phyloP scores from a whole-genome alignment of 2,888 invertebrate species.

The Chesias legatella region DNA sequence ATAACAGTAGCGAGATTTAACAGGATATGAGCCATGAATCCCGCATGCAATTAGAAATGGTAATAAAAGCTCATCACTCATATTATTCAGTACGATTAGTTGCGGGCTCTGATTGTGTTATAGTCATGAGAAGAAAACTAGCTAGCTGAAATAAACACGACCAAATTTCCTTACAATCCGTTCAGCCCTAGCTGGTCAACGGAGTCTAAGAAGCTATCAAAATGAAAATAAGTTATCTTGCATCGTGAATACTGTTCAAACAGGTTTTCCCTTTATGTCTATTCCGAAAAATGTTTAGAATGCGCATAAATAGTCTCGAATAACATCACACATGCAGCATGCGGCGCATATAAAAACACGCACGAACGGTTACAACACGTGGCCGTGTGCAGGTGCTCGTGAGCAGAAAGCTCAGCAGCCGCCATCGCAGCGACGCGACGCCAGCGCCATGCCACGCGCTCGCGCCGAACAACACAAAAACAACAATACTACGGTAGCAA shows the following conservation, averaged over 20 bases:
- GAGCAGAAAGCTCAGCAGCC: conserved; percentile 33
- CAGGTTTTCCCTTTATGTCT: conserved; percentile 24
- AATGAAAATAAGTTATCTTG: conserved; percentile 16
- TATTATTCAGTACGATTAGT: conserved; percentile 12
- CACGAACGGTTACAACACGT: conserved; percentile 36
- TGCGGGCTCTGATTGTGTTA: conserved; percentile 1
- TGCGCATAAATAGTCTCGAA: conserved; percentile 30
- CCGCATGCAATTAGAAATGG: conserved; percentile 18
- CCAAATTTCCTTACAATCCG: no score
- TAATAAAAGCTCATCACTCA: conserved; percentile 12
- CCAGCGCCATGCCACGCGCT: no score
- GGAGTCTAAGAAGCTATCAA: conserved; percentile 9
- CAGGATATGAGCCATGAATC: conserved; percentile 15
- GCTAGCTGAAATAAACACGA: no score
- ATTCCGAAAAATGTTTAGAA: conserved; percentile 29
- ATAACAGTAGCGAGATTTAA: conserved; percentile 24
- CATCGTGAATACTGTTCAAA: conserved; percentile 20
- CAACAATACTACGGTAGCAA: conserved; percentile 36
- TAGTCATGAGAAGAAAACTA: no score
- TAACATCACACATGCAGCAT: conserved; percentile 32
- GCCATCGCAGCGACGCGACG: conserved; percentile 19
- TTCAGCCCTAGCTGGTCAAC: neutral
- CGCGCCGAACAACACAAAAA: conserved; percentile 44
- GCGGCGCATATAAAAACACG: conserved; percentile 37
- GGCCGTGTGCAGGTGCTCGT: conserved; percentile 40